These are phyloP conservation scores for Hypena proboscidalis DNA, from an alignment of 2,888 invertebrate species.

Conservation along the genomic window DNA sequence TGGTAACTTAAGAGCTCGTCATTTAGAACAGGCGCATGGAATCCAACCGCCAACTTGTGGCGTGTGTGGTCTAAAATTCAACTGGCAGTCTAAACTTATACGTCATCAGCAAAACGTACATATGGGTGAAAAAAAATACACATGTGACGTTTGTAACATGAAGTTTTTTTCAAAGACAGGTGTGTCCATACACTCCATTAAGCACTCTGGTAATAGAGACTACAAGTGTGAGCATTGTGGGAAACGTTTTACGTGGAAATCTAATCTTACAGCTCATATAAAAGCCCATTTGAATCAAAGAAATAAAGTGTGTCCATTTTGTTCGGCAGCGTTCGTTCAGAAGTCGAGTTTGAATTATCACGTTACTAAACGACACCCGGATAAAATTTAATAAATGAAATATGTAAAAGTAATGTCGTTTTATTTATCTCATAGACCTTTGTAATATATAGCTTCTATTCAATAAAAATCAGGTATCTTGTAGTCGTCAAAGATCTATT, in stretches of 20 bases:
- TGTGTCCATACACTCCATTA: conserved; percentile 35
- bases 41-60: conserved; percentile 53
- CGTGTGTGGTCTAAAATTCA: conserved; percentile 60
- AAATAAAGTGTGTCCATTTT: conserved; percentile 49
- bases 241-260: conserved; percentile 38
- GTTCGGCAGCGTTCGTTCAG: conserved; percentile 60
- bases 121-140: conserved; percentile 54
- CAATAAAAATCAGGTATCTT: no score
- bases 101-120: conserved; percentile 54
- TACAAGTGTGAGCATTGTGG: conserved; percentile 56
- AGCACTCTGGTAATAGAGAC: conserved; percentile 13
- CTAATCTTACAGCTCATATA: conserved; percentile 42
- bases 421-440: no score
- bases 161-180: conserved; percentile 34
- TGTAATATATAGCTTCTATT: no score
- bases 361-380: conserved; percentile 49
- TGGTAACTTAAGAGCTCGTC: conserved; percentile 38
- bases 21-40: conserved; percentile 55
- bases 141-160: conserved; percentile 45
- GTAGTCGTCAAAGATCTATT: no score
- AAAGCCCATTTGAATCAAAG: conserved; percentile 55
- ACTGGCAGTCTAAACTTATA: conserved; percentile 48
- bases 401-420: neutral
- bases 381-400: conserved; percentile 24
- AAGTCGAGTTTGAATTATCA: conserved; percentile 53